Conservation (phyloP, 2,888 invertebrate genomes). For the Arge pagana region DNA sequence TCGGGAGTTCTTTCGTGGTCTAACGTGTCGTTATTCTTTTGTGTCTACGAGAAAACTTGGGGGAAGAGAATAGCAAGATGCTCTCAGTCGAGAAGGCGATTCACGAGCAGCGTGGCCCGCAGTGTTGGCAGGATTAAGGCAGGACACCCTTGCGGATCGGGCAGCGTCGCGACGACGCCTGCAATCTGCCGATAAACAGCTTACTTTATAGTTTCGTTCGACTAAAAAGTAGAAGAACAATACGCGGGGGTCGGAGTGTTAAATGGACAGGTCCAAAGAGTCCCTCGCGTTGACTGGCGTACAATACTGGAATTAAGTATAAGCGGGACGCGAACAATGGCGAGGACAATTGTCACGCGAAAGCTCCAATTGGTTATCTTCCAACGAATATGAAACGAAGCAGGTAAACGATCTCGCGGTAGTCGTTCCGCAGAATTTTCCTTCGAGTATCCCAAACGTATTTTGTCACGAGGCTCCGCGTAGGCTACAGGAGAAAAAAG, state of each 20-base stretch:
- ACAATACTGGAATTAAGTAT: slow-evolving; percentile 14
- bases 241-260: slow-evolving; percentile 29
- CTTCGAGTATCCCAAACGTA: too few species aligned
- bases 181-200: slow-evolving; percentile 51
- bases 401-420: too few species aligned
- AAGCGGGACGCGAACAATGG: too few species aligned
- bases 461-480: too few species aligned
- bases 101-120: not conserved
- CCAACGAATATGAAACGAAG: too few species aligned
- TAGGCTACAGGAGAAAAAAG: too few species aligned
- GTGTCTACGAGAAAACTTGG: not conserved
- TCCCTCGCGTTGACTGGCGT: not conserved
- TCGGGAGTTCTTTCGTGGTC: too few species aligned
- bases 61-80: not conserved
- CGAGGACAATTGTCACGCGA: too few species aligned
- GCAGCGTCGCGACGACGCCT: slow-evolving; percentile 32
- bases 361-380: too few species aligned
- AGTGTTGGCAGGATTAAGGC: slow-evolving; percentile 19
- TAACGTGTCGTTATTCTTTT: too few species aligned
- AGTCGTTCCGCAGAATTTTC: too few species aligned
- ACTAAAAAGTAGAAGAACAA: slow-evolving; percentile 45
- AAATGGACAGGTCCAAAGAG: not conserved
- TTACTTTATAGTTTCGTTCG: slow-evolving; percentile 45
- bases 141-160: slow-evolving; percentile 21
- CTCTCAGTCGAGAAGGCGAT: not conserved